These are phyloP conservation scores for Raphicerus campestris DNA, from an alignment of 2,113 vertebrate genomes.

Conservation along the genomic window DNA sequence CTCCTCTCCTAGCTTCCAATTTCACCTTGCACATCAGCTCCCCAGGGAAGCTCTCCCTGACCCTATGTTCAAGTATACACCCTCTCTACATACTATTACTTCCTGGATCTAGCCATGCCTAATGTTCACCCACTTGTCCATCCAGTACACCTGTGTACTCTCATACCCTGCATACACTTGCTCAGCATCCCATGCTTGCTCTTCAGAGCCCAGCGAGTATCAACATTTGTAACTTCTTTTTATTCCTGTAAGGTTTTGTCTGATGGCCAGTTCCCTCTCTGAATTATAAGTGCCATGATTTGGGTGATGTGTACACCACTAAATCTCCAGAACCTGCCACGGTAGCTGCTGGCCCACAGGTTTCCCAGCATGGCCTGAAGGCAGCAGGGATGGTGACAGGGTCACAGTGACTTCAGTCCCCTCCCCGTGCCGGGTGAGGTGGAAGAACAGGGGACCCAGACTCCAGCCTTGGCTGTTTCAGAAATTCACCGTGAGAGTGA, in stretches of 20 bases:
- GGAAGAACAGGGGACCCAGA: background rate
- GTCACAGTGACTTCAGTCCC: background rate
- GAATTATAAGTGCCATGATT: background rate
- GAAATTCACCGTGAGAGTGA: background rate
- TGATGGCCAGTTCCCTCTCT: background rate
- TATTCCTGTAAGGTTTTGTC: background rate
- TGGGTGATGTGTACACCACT: fast-evolving
- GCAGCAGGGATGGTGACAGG: background rate
- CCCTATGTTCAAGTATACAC: background rate
- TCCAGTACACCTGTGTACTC: background rate
- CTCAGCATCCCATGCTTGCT: background rate
- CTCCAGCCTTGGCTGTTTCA: background rate
- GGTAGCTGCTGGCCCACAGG: background rate
- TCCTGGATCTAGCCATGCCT: background rate
- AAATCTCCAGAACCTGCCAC: background rate
- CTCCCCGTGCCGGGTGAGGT: background rate
- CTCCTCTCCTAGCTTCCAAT: background rate
- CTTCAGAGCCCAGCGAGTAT: background rate
- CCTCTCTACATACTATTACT: background rate
- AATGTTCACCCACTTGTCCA: background rate
- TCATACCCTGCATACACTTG: background rate
- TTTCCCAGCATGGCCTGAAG: background rate
- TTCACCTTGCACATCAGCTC: background rate
- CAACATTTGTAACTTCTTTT: background rate
- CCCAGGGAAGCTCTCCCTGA: background rate